These are phyloP conservation scores for Rhingia rostrata DNA, from an alignment of 2,888 invertebrate species.

Conservation along the genomic window DNA sequence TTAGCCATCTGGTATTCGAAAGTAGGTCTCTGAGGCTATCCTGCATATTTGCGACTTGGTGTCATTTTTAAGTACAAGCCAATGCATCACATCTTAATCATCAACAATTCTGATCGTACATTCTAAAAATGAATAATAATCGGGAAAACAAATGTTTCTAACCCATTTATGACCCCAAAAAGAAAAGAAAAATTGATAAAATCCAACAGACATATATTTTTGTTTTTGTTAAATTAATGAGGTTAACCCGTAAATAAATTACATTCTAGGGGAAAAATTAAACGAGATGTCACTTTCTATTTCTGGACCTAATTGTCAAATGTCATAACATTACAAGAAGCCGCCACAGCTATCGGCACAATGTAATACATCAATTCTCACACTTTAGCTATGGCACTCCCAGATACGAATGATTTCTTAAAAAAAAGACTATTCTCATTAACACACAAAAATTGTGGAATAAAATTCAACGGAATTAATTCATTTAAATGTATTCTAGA, in stretches of 20 bases:
- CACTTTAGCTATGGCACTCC: conserved; percentile 22
- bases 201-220: conserved; percentile 13
- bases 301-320: conserved; percentile 50
- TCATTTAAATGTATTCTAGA: conserved; percentile 47
- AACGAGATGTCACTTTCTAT: conserved; percentile 51
- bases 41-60: neutral
- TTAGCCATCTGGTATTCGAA: too few relatives aligned
- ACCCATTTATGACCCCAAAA: conserved; percentile 38
- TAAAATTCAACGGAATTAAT: conserved; percentile 51
- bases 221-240: conserved; percentile 39
- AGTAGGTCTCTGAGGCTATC: too few relatives aligned
- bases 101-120: neutral
- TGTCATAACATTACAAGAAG: conserved; percentile 57
- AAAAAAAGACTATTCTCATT: conserved; percentile 25
- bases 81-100: neutral
- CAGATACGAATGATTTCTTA: conserved; percentile 39
- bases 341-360: conserved; percentile 31
- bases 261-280: conserved; percentile 3
- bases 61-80: conserved; percentile 1
- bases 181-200: conserved; percentile 35
- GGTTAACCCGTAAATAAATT: conserved; percentile 28
- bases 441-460: conserved; percentile 46
- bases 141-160: neutral
- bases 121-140: neutral
- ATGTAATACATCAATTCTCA: conserved; percentile 53